Base-by-base conservation (phyloP, 2,888 invertebrate genomes). In the Galeopsomyia nigrocyanea region DNA sequence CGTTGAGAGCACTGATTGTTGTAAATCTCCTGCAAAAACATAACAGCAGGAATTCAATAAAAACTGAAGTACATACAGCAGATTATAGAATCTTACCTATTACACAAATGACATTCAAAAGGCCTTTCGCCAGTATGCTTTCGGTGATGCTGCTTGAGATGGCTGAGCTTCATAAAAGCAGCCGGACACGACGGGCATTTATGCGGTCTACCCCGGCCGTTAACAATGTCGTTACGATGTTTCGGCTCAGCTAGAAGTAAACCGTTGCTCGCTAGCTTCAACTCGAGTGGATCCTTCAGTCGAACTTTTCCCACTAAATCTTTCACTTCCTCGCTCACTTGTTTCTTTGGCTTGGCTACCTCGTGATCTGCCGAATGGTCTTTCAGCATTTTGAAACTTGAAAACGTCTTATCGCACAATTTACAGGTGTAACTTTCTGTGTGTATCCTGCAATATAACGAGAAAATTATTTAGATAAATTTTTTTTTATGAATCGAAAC, bases 141-240 rank as follows among this genome's bases (percentile, higher is more conserved):
- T 3, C 84, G 80, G 78, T 80, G 80, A 65, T 87, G 87, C 76
- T 90, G 90, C 75, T 90, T 90, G 65, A 91, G 84, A 79, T 90
- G 90, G 75, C 89, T 89, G 16, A 89, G 88, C 80, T 90, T 91
- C 79, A 89, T 88, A 78, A 90, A 90, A 2, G 88, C 88, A 14
- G 88, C 86, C 5, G 84, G 82, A 70, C 86, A 86, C 9, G 81
- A 79, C 75, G 78, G 79, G 80, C 90, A 90, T 61, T 85, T 84
- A 76, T 88, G 88, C 1, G 90, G 89, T 64, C 90, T 83, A 2
- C 78, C 78, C 49, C 82, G 81, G 10, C 76, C 75, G 81, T 84
- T 58, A 77, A 80, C 86, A 78, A 80, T 78, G 13, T 77, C 78
- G 17, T 82, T 78, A 50, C 78, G 80, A 46, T 81, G 80, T 66